Percentiles rank a stretch among this genome's conserved stretches.
Conservation (phyloP, 2,113 vertebrate genomes). For the Zosterops hypoxanthus region DNA sequence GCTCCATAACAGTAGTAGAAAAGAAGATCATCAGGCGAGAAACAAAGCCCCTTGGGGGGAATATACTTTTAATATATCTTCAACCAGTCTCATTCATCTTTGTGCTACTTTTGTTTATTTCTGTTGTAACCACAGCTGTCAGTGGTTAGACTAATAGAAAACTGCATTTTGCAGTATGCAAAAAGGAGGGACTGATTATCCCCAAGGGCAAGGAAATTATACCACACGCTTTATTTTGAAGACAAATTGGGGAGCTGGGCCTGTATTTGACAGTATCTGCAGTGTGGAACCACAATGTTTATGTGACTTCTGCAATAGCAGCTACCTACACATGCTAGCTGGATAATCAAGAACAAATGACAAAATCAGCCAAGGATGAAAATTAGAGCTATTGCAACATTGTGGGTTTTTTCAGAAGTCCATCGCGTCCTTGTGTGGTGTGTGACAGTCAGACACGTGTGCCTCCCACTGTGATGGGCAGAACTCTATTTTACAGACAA, state of each 20-base stretch:
- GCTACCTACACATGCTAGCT: neutral
- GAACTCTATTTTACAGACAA: neutral
- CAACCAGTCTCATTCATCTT: neutral
- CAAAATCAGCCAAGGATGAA: neutral
- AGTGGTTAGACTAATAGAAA: slow-evolving; percentile 25
- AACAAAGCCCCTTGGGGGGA: neutral
- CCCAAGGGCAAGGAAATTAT: neutral
- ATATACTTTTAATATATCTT: neutral
- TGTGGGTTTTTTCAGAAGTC: neutral
- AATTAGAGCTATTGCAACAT: neutral
- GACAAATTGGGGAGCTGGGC: neutral
- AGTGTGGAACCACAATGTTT: neutral
- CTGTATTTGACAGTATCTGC: neutral
- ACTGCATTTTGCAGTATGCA: neutral
- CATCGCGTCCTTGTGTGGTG: neutral
- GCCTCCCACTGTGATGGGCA: neutral
- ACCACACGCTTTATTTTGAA: neutral
- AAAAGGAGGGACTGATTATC: neutral
- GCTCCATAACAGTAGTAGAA: neutral
- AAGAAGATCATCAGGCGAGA: rapidly evolving
- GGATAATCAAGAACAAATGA: neutral
- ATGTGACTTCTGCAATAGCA: neutral
- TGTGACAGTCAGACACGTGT: neutral
- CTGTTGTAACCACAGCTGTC: neutral
- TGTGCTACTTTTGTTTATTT: neutral